Evolutionary conservation across 2,797 vertebrate genomes (phyloP).

Genomic region (Delichon dasypus): DNA sequence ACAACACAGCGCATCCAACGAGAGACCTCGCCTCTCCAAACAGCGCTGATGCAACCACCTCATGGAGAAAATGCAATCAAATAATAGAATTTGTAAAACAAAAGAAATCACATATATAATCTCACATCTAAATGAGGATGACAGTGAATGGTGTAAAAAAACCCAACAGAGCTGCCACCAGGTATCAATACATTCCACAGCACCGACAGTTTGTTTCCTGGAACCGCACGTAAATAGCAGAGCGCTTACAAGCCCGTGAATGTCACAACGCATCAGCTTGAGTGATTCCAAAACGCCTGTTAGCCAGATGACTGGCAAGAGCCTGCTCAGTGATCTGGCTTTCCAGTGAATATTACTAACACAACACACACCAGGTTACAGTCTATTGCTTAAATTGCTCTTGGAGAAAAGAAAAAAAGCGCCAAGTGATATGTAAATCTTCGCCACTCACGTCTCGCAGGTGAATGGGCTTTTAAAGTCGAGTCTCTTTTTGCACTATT

Average conservation of each 20-base stretch:
- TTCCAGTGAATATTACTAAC: conserved; percentile 71
- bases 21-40: background rate
- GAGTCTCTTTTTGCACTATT: conserved; percentile 59
- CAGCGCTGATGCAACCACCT: background rate
- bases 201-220: conserved; percentile 65
- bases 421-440: conserved; percentile 60
- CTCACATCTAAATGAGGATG: conserved; percentile 11
- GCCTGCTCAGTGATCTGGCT: conserved; percentile 24
- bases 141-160: conserved; percentile 52
- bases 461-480: conserved; percentile 43
- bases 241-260: conserved; percentile 37
- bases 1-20: background rate
- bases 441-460: background rate
- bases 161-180: conserved; percentile 22
- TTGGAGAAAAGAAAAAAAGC: conserved; percentile 33
- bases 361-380: conserved; percentile 54
- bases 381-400: conserved; percentile 69
- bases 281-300: conserved; percentile 37
- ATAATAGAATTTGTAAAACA: conserved; percentile 35
- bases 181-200: conserved; percentile 61
- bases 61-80: conserved; percentile 2
- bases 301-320: conserved; percentile 21
- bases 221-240: conserved; percentile 23
- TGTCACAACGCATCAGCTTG: conserved; percentile 44
- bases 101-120: conserved; percentile 49